Base-by-base conservation (phyloP, 2,888 invertebrate species). In the Tineola bisselliella region DNA sequence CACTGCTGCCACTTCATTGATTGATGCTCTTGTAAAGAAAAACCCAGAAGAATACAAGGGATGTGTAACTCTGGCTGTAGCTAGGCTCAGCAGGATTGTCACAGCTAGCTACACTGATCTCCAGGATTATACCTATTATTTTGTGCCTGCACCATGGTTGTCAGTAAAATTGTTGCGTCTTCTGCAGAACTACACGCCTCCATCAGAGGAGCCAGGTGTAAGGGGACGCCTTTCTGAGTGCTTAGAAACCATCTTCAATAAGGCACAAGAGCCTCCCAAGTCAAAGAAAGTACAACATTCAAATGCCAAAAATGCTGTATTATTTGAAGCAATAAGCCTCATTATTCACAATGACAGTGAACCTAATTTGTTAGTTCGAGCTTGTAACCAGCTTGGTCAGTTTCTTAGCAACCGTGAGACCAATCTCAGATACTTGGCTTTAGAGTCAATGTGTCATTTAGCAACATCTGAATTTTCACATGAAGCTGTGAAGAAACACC, bases 281-380 rank as follows among this genome's bases (percentile, higher is more conserved):
- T 99, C 99, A 59, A 99, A 99, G 87, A 99, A 99, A 88, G 99
- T 99, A 30, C 99, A 99, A 88, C 99, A 99, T 86, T 98, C 99
- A 59, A 99, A 99, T 89, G 99, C 99, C 62, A 99, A 99, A 84
- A 99, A 99, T 88, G 98, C 99, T 60, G 99, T 99, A 25, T 89
- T 99, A 17, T 99, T 99, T 88, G 99, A 99, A 88, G 99, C 99
- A 56, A 99, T 99, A 76, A 98, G 98, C 87, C 90, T 99, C 67
- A 99, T 99, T 67, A 99, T 99, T 74, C 99, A 99, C 79, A 98
- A 98, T 88, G 99, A 99, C 77, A 94, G 97, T 86, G 98, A 98
- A 82, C 96, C 98, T 44, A 97, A 96, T 86, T 89, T 99, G 65
- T 88, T 99, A 72, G 99, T 99, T 52, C 91, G 99, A 65, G 99